Evolutionary conservation across 1,140 invertebrate genomes (phyloP), one percentile per base, ranked within the genome.

Genomic region (Formica exsecta): DNA sequence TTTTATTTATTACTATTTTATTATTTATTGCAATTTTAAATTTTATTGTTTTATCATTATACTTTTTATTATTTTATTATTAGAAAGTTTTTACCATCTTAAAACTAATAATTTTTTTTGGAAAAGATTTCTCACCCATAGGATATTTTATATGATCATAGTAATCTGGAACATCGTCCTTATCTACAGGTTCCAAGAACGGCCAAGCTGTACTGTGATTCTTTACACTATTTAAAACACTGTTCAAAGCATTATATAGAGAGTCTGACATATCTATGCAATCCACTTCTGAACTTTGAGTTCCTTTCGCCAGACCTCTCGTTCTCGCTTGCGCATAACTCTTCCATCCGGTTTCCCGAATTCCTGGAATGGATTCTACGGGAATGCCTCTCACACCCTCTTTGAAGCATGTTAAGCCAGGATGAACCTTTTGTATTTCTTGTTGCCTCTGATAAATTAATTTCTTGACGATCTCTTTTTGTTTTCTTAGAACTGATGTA

Each of bases 91-190:
- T 19, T 2, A 22, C 38, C 0, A 19, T 36, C 57, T 32, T 44
- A 32, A 38, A 44, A 64, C 29, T 38, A 2, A 44, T n/a, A 8
- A 77, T 36, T 8, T 36, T 79, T 25, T 22, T 7, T 70, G 36
- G 29, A 29, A 96, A 13, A 48, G 3, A 51, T 51, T 51, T 51
- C 96, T 96, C 94, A 98, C 98, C 99, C 98, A 99, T 99, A 0
- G 99, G 99, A 96, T 98, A 99, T 94, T 98, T 99, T 81, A 99
- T 99, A 92, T 98, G 97, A 92, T 99, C 98, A 93, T 99, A 99
- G 95, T 99, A 99, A 95, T 99, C 99, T 1, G 98, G 98, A 3
- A 99, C 99, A 92, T 98, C 98, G 38, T 97, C 96, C 92, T 97
- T 98, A 91, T 99, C 97, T 3, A 99, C 99, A 1, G 99, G 99